Conservation (phyloP, 2,113 vertebrate genomes). For the Sula dactylatra region DNA sequence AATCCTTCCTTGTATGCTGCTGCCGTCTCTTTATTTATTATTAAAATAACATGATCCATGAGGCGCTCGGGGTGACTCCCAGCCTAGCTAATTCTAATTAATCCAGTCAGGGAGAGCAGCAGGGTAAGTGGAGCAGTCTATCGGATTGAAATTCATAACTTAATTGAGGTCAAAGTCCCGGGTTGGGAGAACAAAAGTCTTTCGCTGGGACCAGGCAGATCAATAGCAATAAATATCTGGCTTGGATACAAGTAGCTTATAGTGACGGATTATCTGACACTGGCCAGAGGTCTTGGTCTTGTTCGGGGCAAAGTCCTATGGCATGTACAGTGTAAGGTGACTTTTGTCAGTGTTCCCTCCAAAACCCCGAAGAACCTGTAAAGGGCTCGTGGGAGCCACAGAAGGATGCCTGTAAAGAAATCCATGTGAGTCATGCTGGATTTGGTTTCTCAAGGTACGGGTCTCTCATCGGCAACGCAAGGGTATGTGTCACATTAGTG, state of each 20-base stretch:
- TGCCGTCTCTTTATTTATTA: slow-evolving; percentile 88
- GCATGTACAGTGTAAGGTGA: slow-evolving; percentile 8
- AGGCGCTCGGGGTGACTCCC: slow-evolving; percentile 83
- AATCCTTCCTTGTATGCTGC: slow-evolving; percentile 77
- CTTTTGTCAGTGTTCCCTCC: slow-evolving; percentile 52
- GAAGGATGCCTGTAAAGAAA: background rate
- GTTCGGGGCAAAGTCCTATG: slow-evolving; percentile 67
- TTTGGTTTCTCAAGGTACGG: background rate
- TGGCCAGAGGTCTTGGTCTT: slow-evolving; percentile 78
- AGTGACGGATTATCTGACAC: slow-evolving; percentile 85
- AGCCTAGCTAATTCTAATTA: slow-evolving; percentile 98
- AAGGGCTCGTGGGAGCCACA: background rate
- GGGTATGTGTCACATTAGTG: slow-evolving; percentile 35
- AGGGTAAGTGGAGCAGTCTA: slow-evolving; percentile 95
- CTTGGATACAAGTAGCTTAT: slow-evolving; percentile 84
- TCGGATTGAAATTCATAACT: slow-evolving; percentile 99
- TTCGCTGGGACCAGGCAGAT: slow-evolving; percentile 91
- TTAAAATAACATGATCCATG: slow-evolving; percentile 97
- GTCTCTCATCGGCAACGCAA: background rate
- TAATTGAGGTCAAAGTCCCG: slow-evolving; percentile 99
- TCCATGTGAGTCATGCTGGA: background rate
- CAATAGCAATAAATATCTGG: slow-evolving; percentile 99
- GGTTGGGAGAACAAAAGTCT: slow-evolving; percentile 96
- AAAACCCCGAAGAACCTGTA: slow-evolving; percentile 2
- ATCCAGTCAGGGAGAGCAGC: slow-evolving; percentile 90